Base-by-base conservation (phyloP, 2,888 invertebrate species). In the Digitonthophagus gazella region DNA sequence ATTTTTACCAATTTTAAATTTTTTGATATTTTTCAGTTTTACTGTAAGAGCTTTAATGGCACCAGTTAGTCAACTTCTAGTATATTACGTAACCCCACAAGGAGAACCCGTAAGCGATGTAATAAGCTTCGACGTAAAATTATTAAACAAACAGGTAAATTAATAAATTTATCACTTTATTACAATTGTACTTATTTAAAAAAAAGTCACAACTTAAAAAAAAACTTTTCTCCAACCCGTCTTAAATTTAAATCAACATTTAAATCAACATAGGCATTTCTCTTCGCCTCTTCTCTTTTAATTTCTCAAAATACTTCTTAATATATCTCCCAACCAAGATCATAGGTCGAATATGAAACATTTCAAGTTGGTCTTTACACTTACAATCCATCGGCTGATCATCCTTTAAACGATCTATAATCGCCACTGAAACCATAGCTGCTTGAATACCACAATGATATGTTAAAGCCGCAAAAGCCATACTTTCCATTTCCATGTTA, bases 401-500 rank as follows among this genome's bases (percentile, higher is more conserved):
- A 16, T 96, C 95, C 80, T 95, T 92, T 57, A 98, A 88, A 72
- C 98, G 88, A 84, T 98, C 96, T 66, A 98, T 85, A 28, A 98
- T 83, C 0, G 97, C 91, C 66, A 97, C 98, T 81, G 98, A 98
- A 19, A 97, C 88, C 44, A 98, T 93, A n/a, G 95, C 96, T 0
- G 96, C 92, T 81, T 91, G 92, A 74, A 97, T 93, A n/a, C 96
- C 95, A 5, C 97, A 97, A 81, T 95, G 93, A 81, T 95, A 92
- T 18, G 96, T 97, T 67, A 97, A 88, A 0, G 97, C 96, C 0
- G 97, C 95, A 81, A 98, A 97, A 8, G 94, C 92, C 4, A 95
- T 87, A 54, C 94, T 93, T 84, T 98, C 98, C 98, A 97, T 97
- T 85, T 98, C 98, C 76, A 98, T 97, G 83, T 98, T 98, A 16